Conservation (phyloP, 2,797 vertebrate genomes). For the Crenuchus spilurus region DNA sequence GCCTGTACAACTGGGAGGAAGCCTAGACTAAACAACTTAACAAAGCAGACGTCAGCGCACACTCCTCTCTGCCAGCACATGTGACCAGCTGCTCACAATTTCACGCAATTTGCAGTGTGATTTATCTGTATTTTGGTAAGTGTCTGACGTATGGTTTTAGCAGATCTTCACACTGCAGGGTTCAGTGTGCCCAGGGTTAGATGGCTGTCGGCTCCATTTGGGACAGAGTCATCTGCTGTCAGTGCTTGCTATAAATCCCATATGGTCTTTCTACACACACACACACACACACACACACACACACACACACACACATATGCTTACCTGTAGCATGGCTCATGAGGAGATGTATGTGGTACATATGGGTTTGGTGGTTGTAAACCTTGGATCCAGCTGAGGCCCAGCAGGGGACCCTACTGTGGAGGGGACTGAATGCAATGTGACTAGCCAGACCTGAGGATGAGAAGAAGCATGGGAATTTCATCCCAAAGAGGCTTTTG, state of each 20-base stretch:
- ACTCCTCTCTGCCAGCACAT: constrained; percentile 42
- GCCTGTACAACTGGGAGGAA: constrained; percentile 61
- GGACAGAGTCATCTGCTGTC: constrained; percentile 64
- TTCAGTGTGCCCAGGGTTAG: constrained; percentile 61
- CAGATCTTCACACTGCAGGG: constrained; percentile 62
- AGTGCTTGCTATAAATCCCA: constrained; percentile 58
- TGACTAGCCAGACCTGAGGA: constrained; percentile 43
- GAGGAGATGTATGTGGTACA: constrained; percentile 60
- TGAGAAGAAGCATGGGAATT: constrained; percentile 38
- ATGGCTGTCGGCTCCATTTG: constrained; percentile 71
- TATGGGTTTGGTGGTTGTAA: constrained; percentile 57
- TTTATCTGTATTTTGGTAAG: constrained; percentile 50
- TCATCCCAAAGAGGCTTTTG: too few species aligned
- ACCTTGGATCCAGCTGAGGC: constrained; percentile 58
- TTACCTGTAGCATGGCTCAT: constrained; percentile 66
- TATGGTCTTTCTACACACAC: constrained; percentile 10
- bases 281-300: constrained; percentile 20
- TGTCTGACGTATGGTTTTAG: constrained; percentile 56
- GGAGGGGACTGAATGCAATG: constrained; percentile 7
- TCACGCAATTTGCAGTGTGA: constrained; percentile 40
- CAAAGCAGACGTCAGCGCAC: constrained; percentile 59
- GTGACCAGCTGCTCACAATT: constrained; percentile 51
- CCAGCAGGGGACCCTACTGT: constrained; percentile 47
- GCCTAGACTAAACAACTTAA: constrained; percentile 75
- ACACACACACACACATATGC: constrained; percentile 24